Evolutionary conservation across 2,113 vertebrate species (phyloP).

Genomic region (Forbesichthys papilliferus): DNA sequence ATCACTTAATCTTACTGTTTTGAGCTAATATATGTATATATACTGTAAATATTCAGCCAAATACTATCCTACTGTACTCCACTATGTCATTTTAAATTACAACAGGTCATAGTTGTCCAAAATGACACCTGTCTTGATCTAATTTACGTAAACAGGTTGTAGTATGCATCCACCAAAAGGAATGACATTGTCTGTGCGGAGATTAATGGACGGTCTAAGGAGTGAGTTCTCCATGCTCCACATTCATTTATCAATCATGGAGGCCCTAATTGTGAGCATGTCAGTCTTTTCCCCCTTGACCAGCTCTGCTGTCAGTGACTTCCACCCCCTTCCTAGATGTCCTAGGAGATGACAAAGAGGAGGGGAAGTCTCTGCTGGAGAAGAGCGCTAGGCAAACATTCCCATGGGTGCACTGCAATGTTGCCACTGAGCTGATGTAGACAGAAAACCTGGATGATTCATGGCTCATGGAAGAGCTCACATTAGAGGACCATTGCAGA

Average conservation of each 20-base stretch:
- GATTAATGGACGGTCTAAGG: conserved; percentile 11
- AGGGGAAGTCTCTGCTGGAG: conserved; percentile 5
- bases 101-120: conserved; percentile 11
- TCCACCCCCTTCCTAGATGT: conserved; percentile 23
- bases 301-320: conserved; percentile 18
- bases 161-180: background rate
- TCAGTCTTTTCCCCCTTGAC: background rate
- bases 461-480: conserved; percentile 38
- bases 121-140: background rate
- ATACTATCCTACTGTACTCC: background rate
- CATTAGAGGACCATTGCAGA: conserved; percentile 37
- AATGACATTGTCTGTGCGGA: conserved; percentile 6
- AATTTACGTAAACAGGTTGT: background rate
- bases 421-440: conserved; percentile 44
- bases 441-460: conserved; percentile 55
- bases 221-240: conserved; percentile 2
- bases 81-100: conserved; percentile 24
- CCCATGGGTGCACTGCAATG: conserved; percentile 29
- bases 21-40: too few relatives aligned
- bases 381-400: conserved; percentile 42
- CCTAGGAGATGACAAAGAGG: conserved; percentile 36
- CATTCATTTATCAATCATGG: conserved; percentile 29
- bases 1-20: too few relatives aligned
- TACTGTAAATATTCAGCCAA: too few relatives aligned
- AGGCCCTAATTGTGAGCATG: conserved; percentile 14